Evolutionary conservation across 2,113 vertebrate genomes (phyloP), one percentile per base, ranked within the genome.

Genomic region (Alouatta palliata): DNA sequence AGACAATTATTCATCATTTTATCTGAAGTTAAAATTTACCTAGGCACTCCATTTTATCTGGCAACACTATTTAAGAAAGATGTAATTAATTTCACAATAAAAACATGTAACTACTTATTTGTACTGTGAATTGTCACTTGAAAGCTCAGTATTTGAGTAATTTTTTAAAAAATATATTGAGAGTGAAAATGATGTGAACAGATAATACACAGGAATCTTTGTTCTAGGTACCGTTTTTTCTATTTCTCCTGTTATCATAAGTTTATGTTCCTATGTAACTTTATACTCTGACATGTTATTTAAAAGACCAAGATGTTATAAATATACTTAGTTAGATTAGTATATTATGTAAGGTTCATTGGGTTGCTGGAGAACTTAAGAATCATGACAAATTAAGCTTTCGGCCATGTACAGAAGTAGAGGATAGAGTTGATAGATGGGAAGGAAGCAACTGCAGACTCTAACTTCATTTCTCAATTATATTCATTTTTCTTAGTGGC

Each of bases 381-480:
- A 95, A 94, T 16, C n/a, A 85, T 97, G 92, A 83, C 19, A 94
- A 79, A 97, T 94, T 94, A 70, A 79, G 64, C 73, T 97, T 94
- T 91, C 90, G 85, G 4, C 75, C 77, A 76, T 70, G 37, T 87
- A 32, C 30, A 90, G 52, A 56, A 83, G 1, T 54, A 64, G 81
- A 66, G 88, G 71, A 80, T 76, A 45, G 47, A 79, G 25, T 45
- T 71, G 86, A 80, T 70, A 94, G 92, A 94, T 89, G 73, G 91
- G 94, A 96, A 96, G 52, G 87, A 80, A 91, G 87, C 86, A 77
- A 96, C 83, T 97, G 81, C 85, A 96, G 97, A 89, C 40, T 85
- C 85, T 87, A 80, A 30, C 70, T 97, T 97, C 88, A 95, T 97
- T 94, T 95, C 95, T 96, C 95, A 97, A 92, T 97, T 97, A 91